These are phyloP conservation scores for Tetragonula clypearis DNA, from an alignment of 1,140 invertebrate genomes.

Conservation along the genomic window DNA sequence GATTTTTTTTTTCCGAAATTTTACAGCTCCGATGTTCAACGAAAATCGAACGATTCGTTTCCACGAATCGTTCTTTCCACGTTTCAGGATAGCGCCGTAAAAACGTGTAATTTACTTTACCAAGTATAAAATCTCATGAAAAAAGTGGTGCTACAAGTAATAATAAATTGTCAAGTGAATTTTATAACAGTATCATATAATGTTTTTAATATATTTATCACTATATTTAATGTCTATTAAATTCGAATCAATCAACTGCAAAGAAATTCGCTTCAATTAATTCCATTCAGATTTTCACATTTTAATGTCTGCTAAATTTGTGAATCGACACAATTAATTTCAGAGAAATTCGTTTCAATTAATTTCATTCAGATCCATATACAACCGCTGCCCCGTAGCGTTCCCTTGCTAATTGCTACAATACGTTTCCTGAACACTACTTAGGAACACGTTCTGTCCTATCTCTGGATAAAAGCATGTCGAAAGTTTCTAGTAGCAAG, in stretches of 20 bases:
- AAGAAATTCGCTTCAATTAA: neutral
- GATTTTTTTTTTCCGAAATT: too few species aligned
- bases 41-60: too few species aligned
- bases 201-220: neutral
- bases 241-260: neutral
- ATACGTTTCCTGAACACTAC: neutral
- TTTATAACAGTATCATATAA: too few species aligned
- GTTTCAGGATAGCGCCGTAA: too few species aligned
- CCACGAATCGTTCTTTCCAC: too few species aligned
- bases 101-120: too few species aligned
- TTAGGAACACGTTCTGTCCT: neutral
- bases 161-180: too few species aligned
- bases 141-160: too few species aligned
- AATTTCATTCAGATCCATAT: neutral
- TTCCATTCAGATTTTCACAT: neutral
- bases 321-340: neutral
- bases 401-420: neutral
- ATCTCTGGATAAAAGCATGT: neutral
- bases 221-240: neutral
- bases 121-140: too few species aligned
- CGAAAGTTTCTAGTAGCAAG: constrained; percentile 7
- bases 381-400: neutral
- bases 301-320: neutral
- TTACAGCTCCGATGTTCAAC: too few species aligned
- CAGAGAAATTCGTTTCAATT: neutral